A percentile compares a stretch with the other conserved stretches of the same genome.
Evolutionary conservation across 2,113 vertebrate genomes (phyloP).

Genomic region (Pardalotus punctatus): DNA sequence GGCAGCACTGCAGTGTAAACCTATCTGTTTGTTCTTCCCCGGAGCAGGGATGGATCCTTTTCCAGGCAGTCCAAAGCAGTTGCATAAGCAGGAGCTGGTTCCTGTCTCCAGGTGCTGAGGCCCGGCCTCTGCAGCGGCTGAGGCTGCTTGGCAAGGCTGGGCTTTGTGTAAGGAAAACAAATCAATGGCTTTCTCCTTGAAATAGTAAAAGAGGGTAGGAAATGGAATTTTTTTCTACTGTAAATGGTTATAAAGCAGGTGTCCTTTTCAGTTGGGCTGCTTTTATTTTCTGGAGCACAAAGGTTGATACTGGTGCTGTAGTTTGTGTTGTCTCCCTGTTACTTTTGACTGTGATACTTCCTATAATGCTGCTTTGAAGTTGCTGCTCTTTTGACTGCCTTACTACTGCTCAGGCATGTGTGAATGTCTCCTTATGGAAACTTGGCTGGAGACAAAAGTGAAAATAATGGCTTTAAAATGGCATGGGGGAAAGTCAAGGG

Average conservation of each 20-base stretch:
- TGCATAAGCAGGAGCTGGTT: background rate
- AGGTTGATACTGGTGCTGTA: background rate
- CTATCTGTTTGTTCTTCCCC: background rate
- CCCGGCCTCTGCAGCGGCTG: background rate
- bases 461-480: slow-evolving; percentile 29
- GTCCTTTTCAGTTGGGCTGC: background rate
- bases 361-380: background rate
- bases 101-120: background rate
- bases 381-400: slow-evolving; percentile 24
- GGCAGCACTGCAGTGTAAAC: background rate
- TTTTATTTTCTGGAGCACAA: background rate
- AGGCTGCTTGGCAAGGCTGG: background rate
- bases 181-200: background rate
- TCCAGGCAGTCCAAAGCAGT: background rate
- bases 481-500: background rate
- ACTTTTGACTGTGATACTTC: background rate
- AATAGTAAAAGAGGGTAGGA: background rate
- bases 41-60: background rate
- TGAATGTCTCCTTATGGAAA: slow-evolving; percentile 50
- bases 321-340: background rate
- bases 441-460: slow-evolving; percentile 22
- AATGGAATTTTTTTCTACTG: background rate
- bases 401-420: slow-evolving; percentile 19
- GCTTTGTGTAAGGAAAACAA: background rate
- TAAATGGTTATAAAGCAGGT: background rate